Evolutionary conservation across 2,797 vertebrate genomes (phyloP), one percentile per base, ranked within the genome.

Genomic region (Phataginus tetradactyla): DNA sequence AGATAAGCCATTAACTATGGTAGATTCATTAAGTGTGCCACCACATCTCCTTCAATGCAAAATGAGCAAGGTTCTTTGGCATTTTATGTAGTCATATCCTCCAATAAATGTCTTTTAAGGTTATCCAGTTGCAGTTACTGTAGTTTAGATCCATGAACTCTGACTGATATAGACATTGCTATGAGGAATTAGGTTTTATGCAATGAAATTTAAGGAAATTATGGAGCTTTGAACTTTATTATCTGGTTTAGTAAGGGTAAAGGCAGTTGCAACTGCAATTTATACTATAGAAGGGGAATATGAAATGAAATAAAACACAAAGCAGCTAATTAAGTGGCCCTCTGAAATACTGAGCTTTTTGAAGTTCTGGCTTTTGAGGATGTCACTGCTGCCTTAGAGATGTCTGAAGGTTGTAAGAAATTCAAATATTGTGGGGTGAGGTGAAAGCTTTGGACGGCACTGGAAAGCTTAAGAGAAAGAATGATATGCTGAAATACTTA

Each of bases 341-440:
- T 77, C 55, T 91, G 53, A 91, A 84, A 83, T 86, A 71, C 14
- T 79, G 37, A 69, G n/a, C 7, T 39, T 91, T 91, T 86, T 61
- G 59, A 79, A 90, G 29, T 5, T 14, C 37, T 57, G 34, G 32
- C 5, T 53, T 55, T 79, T 45, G 34, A 71, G 49, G 20, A 79
- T 39, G 5, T 72, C 7, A 63, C 34, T 79, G n/a, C 32, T 92
- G 29, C 18, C 51, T 34, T 20, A 83, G 20, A 75, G 5, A 68
- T 68, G 8, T 75, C 27, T 88, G 77, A 53, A 45, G n/a, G 15
- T 75, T 77, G 37, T 81, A 75, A 87, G 42, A 17, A 92, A 74
- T 88, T 78, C 45, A 78, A 81, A 84, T 23, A 39, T 64, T 57
- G 45, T 63, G 27, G 13, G 32, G 12, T 59, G 32, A 88, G n/a